Evolutionary conservation across 2,888 invertebrate genomes (phyloP), one percentile per base, ranked within the genome.

Genomic region (Ochropacha duplaris): DNA sequence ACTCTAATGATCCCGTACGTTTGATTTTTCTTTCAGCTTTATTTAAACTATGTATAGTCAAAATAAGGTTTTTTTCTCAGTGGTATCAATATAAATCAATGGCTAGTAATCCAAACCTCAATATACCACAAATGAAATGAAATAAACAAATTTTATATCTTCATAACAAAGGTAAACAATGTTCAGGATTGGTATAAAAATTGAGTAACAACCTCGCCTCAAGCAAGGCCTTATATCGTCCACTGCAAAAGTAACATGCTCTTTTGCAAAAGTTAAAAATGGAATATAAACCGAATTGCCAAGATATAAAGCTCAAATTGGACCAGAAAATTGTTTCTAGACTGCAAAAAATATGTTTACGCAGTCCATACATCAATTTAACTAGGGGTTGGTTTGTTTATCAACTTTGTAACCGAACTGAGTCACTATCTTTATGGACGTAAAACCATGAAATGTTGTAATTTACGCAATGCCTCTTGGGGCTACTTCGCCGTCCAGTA

Each of bases 341-440:
- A 12, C 51, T 54, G 57, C 12, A 68, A 62, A 68, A 57, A 26
- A 44, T 57, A 60, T n/a, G 59, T 57, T 58, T 60, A 58, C 61
- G 59, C 64, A 63, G 67, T 66, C 71, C 71, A 79, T 79, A 75
- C 71, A 76, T 81, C 81, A 81, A 77, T 76, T 78, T 80, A 77
- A 80, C 75, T 74, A 71, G 68, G 68, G 66, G 67, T 69, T 65
- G 67, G 74, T 73, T 72, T 79, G 75, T 81, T 78, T 81, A 79
- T 81, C 79, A 81, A 78, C 76, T 75, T 74, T 74, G 71, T 77
- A 72, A 74, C 73, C 72, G 68, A 71, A 66, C 66, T 66, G 66
- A 65, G 71, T 64, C 72, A 52, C 72, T 77, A 81, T 81, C 78
- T 79, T 78, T 78, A 79, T 75, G 75, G 65, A 57, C 68, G 69